Base-by-base conservation (phyloP, 2,797 vertebrate genomes). In the Pelodytes ibericus region DNA sequence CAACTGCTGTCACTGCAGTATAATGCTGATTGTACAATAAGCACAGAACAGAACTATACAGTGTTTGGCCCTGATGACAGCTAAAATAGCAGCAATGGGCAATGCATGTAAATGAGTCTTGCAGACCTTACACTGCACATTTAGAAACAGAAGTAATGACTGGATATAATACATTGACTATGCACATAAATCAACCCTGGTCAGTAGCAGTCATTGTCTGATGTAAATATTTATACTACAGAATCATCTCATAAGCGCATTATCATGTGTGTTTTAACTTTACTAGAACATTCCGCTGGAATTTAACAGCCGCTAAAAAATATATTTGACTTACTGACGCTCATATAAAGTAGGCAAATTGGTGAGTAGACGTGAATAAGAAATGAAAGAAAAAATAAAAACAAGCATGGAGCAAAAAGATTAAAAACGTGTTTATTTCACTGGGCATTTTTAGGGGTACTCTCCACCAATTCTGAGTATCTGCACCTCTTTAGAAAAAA, bases 21-120 rank as follows among this genome's bases (percentile, higher is more conserved):
- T 60, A 78, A 67, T 72, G 69, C 74, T 76, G 74, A 76, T 76
- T 71, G 59, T 76, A 76, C 67, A 76, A 76, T 64, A 76, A 22
- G 67, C 49, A 64, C 24, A 63, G 58, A 57, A 75, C 66, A 57
- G 66, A 63, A 71, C 67, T 53, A 76, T 70, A 76, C 63, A 76
- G 47, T 71, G 70, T 64, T 62, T 70, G 67, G 74, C 67, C 66
- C 36, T 57, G 67, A 71, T 64, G 74, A 76, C 51, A 76, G 36
- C 59, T 41, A 70, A 62, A 75, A 58, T 71, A 30, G 44, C 20
- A 60, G 56, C 31, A 63, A 7, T 62, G 66, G 26, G 30, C 15
- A 44, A 29, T 70, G 74, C 74, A 75, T 76, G 67, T 47, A 76
- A 76, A 76, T 76, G 67, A 61, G 59, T 16, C 62, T 31, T 71